phyloP scores from a whole-genome alignment of 2,888 invertebrate genomes.

The Dynastes tityus region DNA sequence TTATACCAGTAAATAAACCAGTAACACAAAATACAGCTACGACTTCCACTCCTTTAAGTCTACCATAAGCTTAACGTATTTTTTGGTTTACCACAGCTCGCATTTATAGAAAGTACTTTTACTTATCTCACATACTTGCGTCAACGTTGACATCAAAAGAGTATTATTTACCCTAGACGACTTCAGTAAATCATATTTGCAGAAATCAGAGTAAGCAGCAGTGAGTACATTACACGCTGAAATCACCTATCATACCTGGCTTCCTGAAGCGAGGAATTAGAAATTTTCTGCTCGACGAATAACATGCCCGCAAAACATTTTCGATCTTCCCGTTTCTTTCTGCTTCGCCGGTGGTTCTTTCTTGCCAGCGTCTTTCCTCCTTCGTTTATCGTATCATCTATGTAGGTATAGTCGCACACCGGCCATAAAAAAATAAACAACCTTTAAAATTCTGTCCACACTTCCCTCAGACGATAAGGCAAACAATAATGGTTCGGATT shows the following conservation, averaged over 20 bases:
- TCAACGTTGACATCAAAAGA: slow-evolving; percentile 7
- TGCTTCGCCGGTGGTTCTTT: not conserved
- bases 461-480: slow-evolving; percentile 24
- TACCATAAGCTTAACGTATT: not conserved
- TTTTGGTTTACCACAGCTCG: not conserved
- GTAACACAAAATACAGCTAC: not conserved
- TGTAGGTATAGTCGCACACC: not conserved
- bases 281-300: slow-evolving; percentile 46
- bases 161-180: slow-evolving; percentile 33
- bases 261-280: slow-evolving; percentile 45
- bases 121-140: slow-evolving; percentile 1
- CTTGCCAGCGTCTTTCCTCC: not conserved
- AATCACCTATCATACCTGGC: slow-evolving; percentile 39
- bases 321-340: slow-evolving; percentile 37
- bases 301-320: slow-evolving; percentile 35
- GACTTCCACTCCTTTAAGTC: not conserved
- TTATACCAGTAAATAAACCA: too few species aligned
- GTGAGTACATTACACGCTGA: slow-evolving; percentile 36
- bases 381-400: slow-evolving; percentile 12
- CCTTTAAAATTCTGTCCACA: slow-evolving; percentile 38
- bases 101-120: not conserved
- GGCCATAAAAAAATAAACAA: slow-evolving; percentile 38
- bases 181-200: slow-evolving; percentile 42
- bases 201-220: slow-evolving; percentile 8
- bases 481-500: slow-evolving; percentile 37